Percentiles rank a stretch among this genome's conserved stretches.
Conservation (phyloP, 2,888 invertebrate species). For the Exephanes ischioxanthus region DNA sequence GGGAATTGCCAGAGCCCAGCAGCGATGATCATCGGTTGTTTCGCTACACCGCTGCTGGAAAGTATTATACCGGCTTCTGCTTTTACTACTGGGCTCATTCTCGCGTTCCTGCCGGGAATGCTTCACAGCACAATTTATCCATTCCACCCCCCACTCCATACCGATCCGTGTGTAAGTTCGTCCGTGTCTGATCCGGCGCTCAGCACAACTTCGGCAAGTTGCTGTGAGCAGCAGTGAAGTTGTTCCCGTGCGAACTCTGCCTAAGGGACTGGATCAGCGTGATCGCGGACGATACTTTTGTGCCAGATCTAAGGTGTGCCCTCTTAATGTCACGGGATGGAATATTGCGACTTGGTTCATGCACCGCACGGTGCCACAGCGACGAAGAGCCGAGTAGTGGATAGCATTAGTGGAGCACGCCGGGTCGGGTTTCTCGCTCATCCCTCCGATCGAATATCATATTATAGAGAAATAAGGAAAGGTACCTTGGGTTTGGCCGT, state of each 20-base stretch:
- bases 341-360: conserved; percentile 61
- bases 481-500: background rate
- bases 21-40: conserved; percentile 32
- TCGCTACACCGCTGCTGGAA: conserved; percentile 6
- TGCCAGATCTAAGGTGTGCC: conserved; percentile 73
- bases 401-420: conserved; percentile 22
- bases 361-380: conserved; percentile 43
- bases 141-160: background rate
- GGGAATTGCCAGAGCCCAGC: conserved; percentile 28
- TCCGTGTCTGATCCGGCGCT: background rate
- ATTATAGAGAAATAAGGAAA: conserved; percentile 35
- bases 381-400: background rate
- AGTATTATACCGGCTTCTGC: conserved; percentile 19
- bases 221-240: background rate
- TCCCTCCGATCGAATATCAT: conserved; percentile 40
- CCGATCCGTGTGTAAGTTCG: background rate
- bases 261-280: conserved; percentile 67
- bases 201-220: background rate
- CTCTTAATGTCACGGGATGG: conserved; percentile 71
- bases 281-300: conserved; percentile 70
- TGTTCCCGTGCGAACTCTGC: conserved; percentile 69
- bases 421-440: conserved; percentile 6
- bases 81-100: conserved; percentile 23
- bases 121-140: too few relatives aligned
- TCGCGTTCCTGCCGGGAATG: background rate